Conservation (phyloP, 2,797 vertebrate species). For the Acrossocheilus fasciatus region DNA sequence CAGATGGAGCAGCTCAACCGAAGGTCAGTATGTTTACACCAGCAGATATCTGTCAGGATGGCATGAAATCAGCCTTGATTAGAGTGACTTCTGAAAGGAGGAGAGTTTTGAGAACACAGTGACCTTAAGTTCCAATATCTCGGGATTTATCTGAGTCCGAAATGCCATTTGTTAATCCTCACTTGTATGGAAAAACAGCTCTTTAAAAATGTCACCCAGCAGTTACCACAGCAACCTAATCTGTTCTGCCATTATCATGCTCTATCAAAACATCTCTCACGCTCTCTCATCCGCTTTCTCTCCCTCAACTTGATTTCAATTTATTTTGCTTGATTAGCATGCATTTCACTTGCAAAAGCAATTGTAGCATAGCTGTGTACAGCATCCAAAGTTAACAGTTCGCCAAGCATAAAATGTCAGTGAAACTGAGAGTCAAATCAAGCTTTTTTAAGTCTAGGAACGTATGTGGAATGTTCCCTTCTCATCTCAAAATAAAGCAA, state of each 20-base stretch:
- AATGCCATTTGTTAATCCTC: slow-evolving; percentile 36
- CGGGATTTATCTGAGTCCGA: neutral
- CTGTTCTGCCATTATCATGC: slow-evolving; percentile 9
- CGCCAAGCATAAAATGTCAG: neutral
- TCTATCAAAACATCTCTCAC: neutral
- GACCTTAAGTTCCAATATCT: slow-evolving; percentile 7
- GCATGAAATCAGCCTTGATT: neutral
- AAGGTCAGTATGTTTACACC: slow-evolving; percentile 73
- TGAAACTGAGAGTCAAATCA: neutral
- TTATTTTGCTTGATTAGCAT: neutral
- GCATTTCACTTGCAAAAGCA: neutral
- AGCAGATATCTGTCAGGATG: neutral
- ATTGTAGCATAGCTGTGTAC: neutral
- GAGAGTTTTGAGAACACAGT: neutral
- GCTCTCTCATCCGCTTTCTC: neutral
- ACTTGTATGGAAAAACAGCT: slow-evolving; percentile 26
- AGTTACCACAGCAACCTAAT: slow-evolving; percentile 13
- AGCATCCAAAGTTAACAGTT: neutral
- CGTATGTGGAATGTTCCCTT: neutral
- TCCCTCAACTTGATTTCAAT: neutral
- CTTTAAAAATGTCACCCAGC: slow-evolving; percentile 41
- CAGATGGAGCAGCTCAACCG: slow-evolving; percentile 98
- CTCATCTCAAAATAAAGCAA: neutral
- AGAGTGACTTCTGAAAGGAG: neutral
- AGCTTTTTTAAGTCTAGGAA: neutral